Conservation (phyloP, 2,797 vertebrate genomes). For the Epinephelus malabaricus region DNA sequence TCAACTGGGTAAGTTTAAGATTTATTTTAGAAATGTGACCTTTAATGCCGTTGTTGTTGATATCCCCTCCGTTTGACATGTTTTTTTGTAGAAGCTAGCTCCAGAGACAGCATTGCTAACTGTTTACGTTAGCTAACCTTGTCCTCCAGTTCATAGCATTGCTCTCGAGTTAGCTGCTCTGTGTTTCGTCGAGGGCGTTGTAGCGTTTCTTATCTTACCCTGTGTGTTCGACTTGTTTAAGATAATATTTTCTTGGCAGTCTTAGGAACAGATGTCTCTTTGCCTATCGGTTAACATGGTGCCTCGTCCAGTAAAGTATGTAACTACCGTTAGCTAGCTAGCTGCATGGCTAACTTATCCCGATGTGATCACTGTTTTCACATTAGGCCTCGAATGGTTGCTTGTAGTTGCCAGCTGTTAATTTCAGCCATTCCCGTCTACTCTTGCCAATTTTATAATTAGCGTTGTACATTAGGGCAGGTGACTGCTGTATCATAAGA, state of each 20-base stretch:
- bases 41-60: background rate
- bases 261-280: fast-evolving
- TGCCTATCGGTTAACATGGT: background rate
- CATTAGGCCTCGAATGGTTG: slow-evolving; percentile 56
- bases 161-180: slow-evolving; percentile 28
- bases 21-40: slow-evolving; percentile 9
- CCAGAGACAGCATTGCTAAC: slow-evolving; percentile 35
- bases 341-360: slow-evolving; percentile 53
- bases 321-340: slow-evolving; percentile 47
- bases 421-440: background rate
- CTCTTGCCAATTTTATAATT: background rate
- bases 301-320: slow-evolving; percentile 15
- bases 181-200: slow-evolving; percentile 16
- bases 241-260: background rate
- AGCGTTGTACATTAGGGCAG: fast-evolving
- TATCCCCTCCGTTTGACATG: background rate
- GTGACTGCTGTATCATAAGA: background rate
- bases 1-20: slow-evolving; percentile 74
- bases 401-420: background rate
- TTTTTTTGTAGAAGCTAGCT: slow-evolving; percentile 19
- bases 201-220: background rate
- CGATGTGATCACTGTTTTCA: slow-evolving; percentile 44
- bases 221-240: background rate
- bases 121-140: slow-evolving; percentile 77
- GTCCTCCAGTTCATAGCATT: slow-evolving; percentile 55